phyloP scores from a whole-genome alignment of 2,888 invertebrate genomes.

The Herminia tarsipennalis region DNA sequence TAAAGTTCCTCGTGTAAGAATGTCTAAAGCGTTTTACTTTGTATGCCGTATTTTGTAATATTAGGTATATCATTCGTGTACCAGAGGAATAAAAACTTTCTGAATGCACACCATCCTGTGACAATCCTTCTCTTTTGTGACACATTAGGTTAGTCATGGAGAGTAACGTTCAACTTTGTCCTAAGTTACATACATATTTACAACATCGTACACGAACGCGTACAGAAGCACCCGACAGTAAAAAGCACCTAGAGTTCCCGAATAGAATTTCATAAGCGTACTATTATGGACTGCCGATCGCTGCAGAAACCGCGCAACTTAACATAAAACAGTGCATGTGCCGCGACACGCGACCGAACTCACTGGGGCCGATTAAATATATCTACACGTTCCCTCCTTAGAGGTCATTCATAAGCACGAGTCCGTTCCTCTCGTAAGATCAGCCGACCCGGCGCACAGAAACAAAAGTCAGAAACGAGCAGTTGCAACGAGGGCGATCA shows the following conservation, averaged over 20 bases:
- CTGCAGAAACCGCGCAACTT: constrained; percentile 60
- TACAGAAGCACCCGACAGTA: constrained; percentile 84
- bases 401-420: constrained; percentile 32
- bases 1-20: constrained; percentile 38
- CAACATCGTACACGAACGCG: constrained; percentile 79
- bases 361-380: constrained; percentile 62
- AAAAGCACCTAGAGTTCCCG: constrained; percentile 84
- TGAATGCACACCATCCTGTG: constrained; percentile 22
- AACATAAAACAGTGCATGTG: constrained; percentile 48
- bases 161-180: constrained; percentile 67
- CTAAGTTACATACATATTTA: constrained; percentile 80
- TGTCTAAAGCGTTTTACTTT: constrained; percentile 47
- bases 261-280: constrained; percentile 81
- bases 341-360: constrained; percentile 53
- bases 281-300: constrained; percentile 67
- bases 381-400: constrained; percentile 34
- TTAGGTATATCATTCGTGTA: constrained; percentile 39
- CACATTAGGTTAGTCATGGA: constrained; percentile 71
- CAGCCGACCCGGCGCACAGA: constrained; percentile 34
- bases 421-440: constrained; percentile 30
- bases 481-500: constrained; percentile 61
- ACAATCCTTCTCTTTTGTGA: constrained; percentile 62
- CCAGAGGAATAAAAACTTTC: constrained; percentile 25
- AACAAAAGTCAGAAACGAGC: constrained; percentile 51
- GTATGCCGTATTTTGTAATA: constrained; percentile 40